Evolutionary conservation across 2,797 vertebrate genomes (phyloP), one percentile per base, ranked within the genome.

Genomic region (Chelonia mydas): DNA sequence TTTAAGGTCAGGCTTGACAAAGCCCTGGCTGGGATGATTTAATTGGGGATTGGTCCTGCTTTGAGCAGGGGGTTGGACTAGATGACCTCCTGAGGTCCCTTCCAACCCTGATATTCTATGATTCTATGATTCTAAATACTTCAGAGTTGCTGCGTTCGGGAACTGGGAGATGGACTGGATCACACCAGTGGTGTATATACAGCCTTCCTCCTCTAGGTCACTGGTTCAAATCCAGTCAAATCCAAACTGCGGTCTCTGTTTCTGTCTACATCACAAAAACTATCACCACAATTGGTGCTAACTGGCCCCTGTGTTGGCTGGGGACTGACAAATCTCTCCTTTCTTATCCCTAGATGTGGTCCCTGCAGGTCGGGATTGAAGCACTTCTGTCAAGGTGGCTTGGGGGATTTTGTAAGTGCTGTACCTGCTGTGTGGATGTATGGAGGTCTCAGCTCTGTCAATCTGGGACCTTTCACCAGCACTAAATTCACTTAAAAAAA

Each of bases 391-490:
- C 45, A 45, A 83, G 41, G 27, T 16, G 53, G 79, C 33, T 37
- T 0, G 0, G 16, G 17, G 5, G 81, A 86, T 82, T 51, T 25
- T 45, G 3, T 4, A 93, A 89, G 15, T 68, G 80, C 7, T 28
- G 1, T 45, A 10, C 72, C 82, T 0, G 0, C 61, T 80, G 50
- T 77, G 15, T 50, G 11, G 41, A 6, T 61, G 31, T 16, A 37
- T 72, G 13, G 45, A 92, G 4, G 59, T 93, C 9, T 41, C 61
- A 80, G 49, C 76, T 92, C 27, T 83, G n/a, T 49, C 77, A 53
- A 1, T 90, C 61, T 12, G 49, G 61, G 53, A 94, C 25, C 61
- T 19, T n/a, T 84, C 5, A 33, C 10, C 57, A 81, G 90, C 3
- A 85, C 53, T 53, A n/a, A 84, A 89, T 92, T 84, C 21, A 57